Evolutionary conservation across 2,888 invertebrate species (phyloP).

Genomic region (Drosophila gaucha): DNA sequence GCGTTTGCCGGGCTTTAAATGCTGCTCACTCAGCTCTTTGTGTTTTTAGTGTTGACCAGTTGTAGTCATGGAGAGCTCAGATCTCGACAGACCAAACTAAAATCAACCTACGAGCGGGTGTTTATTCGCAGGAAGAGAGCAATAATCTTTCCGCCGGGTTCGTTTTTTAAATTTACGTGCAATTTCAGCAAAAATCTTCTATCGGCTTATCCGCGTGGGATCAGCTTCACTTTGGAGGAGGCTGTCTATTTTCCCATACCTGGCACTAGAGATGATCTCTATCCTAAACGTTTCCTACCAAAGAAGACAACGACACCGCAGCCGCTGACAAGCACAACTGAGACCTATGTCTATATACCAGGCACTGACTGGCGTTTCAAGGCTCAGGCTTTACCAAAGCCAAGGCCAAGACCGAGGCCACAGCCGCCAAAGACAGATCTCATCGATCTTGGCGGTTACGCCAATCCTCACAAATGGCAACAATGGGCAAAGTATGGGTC

Average conservation of each 20-base stretch:
- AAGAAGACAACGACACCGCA: slow-evolving; percentile 68
- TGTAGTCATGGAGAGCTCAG: slow-evolving; percentile 7
- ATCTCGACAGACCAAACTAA: slow-evolving; percentile 19
- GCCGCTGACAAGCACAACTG: slow-evolving; percentile 49
- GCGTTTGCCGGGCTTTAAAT: slow-evolving; percentile 31
- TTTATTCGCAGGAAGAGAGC: slow-evolving; percentile 78
- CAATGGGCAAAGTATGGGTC: slow-evolving; percentile 62
- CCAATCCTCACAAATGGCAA: slow-evolving; percentile 66
- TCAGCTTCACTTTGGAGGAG: slow-evolving; percentile 73
- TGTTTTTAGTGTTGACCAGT: slow-evolving; percentile 35
- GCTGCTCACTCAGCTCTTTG: slow-evolving; percentile 38
- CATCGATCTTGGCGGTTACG: slow-evolving; percentile 49
- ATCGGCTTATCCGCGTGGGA: slow-evolving; percentile 75
- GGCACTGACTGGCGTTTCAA: slow-evolving; percentile 78
- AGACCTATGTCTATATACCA: slow-evolving; percentile 71
- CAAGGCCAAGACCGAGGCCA: slow-evolving; percentile 4
- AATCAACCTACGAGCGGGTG: slow-evolving; percentile 29
- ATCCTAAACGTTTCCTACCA: slow-evolving; percentile 73
- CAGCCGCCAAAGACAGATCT: slow-evolving; percentile 61
- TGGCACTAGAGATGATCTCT: slow-evolving; percentile 70
- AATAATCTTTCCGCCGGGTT: slow-evolving; percentile 77
- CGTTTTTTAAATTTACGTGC: slow-evolving; percentile 77
- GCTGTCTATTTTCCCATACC: slow-evolving; percentile 80
- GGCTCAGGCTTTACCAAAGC: slow-evolving; percentile 63
- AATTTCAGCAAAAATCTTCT: slow-evolving; percentile 71